Percentiles rank a stretch among this genome's conserved stretches.
Conservation (phyloP, 2,113 vertebrate species). For the Hyla sarda region DNA sequence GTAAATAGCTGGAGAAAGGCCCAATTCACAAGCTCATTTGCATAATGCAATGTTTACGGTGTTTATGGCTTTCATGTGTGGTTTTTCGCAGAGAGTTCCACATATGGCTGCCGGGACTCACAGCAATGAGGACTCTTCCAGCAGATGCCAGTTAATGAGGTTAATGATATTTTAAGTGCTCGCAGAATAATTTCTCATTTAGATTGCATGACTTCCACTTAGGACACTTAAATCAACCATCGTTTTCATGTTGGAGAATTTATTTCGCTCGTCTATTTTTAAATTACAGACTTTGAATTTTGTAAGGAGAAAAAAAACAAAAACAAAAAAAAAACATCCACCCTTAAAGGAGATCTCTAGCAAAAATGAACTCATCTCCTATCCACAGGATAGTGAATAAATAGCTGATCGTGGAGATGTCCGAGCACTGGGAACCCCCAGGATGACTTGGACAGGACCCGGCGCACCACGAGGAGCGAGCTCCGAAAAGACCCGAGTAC, state of each 20-base stretch:
- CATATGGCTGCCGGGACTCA: slow-evolving; percentile 35
- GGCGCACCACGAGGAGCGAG: too few species aligned
- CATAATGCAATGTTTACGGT: slow-evolving; percentile 46
- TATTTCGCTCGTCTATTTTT: slow-evolving; percentile 31
- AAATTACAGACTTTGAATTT: not conserved
- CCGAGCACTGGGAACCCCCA: too few species aligned
- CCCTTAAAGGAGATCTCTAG: not conserved
- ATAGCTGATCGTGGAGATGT: too few species aligned
- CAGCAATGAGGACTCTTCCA: slow-evolving; percentile 34
- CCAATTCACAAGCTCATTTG: slow-evolving; percentile 33
- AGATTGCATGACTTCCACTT: slow-evolving; percentile 39
- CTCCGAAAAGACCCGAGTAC: too few species aligned
- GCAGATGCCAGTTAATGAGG: slow-evolving; percentile 51
- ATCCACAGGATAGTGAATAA: too few species aligned
- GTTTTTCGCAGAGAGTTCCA: not conserved
- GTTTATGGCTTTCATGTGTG: slow-evolving; percentile 49
- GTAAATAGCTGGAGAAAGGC: slow-evolving; percentile 16
- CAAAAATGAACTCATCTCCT: too few species aligned
- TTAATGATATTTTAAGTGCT: slow-evolving; percentile 53
- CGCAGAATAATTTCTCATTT: slow-evolving; percentile 51
- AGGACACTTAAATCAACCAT: slow-evolving; percentile 33
- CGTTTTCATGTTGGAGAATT: slow-evolving; percentile 27
- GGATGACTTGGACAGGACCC: too few species aligned
- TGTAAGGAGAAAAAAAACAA: not conserved
- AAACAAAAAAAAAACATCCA: not conserved